phyloP scores from a whole-genome alignment of 2,113 vertebrate species.

The Ariopsis seemanni region DNA sequence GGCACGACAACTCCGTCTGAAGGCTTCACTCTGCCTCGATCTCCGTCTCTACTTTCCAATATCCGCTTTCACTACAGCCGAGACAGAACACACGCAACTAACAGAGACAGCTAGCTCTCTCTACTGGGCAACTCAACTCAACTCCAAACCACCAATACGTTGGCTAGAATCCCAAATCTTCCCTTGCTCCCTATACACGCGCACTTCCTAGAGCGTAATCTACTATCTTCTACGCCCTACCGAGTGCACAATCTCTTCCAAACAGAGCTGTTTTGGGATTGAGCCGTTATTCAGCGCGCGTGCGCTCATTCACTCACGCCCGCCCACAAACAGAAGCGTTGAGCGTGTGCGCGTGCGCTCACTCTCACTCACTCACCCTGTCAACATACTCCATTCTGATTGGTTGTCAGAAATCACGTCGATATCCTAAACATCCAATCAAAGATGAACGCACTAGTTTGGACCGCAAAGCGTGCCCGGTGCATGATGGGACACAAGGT shows the following conservation, averaged over 20 bases:
- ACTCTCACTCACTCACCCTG: not conserved
- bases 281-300: constrained; percentile 56
- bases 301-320: constrained; percentile 34
- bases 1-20: constrained; percentile 45
- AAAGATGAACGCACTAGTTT: not conserved
- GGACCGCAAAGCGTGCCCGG: not conserved
- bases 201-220: not conserved
- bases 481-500: constrained; percentile 45
- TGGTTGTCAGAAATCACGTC: constrained; percentile 40
- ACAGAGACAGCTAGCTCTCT: constrained; percentile 29
- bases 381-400: constrained; percentile 36
- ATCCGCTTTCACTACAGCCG: constrained; percentile 34
- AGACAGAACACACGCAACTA: constrained; percentile 2
- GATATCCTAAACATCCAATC: constrained; percentile 38
- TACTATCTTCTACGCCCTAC: not conserved
- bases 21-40: constrained; percentile 24
- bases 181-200: not conserved
- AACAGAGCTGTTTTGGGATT: not conserved
- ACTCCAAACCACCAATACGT: constrained; percentile 25
- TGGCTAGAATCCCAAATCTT: not conserved
- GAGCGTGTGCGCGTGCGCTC: not conserved
- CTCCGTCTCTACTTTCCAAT: constrained; percentile 30
- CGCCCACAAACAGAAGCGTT: constrained; percentile 45
- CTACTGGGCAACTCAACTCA: constrained; percentile 36
- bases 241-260: not conserved